A percentile compares a stretch with the other conserved stretches of the same genome.
These are phyloP conservation scores for Oligia strigilis DNA, from an alignment of 2,888 invertebrate species.

Conservation along the genomic window DNA sequence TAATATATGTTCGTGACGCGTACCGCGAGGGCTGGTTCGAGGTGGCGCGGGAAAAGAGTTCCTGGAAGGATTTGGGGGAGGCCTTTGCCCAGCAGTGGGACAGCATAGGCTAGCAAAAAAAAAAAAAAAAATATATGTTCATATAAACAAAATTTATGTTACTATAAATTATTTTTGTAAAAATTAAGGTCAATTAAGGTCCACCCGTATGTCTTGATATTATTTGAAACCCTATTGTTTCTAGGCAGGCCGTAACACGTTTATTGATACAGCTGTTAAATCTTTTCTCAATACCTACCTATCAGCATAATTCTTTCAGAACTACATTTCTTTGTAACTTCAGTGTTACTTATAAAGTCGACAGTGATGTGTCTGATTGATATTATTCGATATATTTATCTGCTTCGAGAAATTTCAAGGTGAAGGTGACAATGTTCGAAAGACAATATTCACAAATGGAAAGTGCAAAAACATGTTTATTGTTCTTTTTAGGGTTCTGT, in stretches of 20 bases:
- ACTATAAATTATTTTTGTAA: background rate
- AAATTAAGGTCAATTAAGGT: background rate
- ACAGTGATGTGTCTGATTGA: constrained; percentile 12
- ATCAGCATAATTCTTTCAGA: constrained; percentile 6
- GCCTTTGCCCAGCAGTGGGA: too few relatives aligned
- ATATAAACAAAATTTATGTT: background rate
- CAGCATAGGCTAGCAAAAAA: too few relatives aligned
- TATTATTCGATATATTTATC: constrained; percentile 34
- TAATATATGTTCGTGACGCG: background rate
- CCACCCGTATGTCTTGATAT: background rate
- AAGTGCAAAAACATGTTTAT: constrained; percentile 11
- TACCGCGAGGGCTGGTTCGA: too few relatives aligned
- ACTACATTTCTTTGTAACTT: constrained; percentile 2
- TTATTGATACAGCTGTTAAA: background rate
- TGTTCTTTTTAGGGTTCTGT: background rate
- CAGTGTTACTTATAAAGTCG: constrained; percentile 23
- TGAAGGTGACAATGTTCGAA: constrained; percentile 13
- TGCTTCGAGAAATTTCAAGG: constrained; percentile 34
- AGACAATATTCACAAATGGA: background rate
- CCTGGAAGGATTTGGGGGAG: too few relatives aligned
- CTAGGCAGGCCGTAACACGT: background rate
- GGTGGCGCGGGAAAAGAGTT: too few relatives aligned
- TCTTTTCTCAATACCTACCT: background rate
- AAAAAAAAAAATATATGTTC: background rate
- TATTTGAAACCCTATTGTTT: background rate